These are phyloP conservation scores for Valencia hispanica DNA, from an alignment of 2,797 vertebrate genomes.

Conservation along the genomic window DNA sequence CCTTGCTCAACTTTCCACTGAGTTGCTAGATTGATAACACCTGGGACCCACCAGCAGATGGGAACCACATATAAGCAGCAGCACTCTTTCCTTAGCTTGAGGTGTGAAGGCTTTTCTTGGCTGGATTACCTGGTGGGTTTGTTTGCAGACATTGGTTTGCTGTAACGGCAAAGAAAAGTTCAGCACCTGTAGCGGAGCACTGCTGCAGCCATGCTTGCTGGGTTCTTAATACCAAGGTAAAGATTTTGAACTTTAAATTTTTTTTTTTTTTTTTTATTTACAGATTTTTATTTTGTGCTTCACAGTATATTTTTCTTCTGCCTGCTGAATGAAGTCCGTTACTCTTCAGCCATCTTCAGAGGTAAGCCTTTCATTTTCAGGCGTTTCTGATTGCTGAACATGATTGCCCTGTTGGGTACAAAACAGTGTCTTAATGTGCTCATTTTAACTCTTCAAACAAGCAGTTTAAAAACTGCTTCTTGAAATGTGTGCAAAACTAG, in stretches of 20 bases:
- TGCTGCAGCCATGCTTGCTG: conserved; percentile 7
- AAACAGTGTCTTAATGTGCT: too few species aligned
- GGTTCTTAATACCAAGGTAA: not conserved
- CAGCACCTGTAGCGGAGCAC: not conserved
- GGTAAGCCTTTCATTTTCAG: not conserved
- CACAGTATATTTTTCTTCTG: conserved; percentile 9
- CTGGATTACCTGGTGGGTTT: not conserved
- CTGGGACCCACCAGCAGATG: not conserved
- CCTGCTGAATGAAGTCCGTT: not conserved
- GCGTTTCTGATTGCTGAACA: not conserved
- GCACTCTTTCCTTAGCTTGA: not conserved
- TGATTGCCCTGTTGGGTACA: too few species aligned
- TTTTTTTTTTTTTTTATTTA: too few species aligned
- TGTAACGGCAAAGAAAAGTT: too few species aligned
- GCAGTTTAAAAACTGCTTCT: too few species aligned
- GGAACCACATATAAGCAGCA: conserved; percentile 9
- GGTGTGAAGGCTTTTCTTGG: not conserved
- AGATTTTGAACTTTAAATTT: not conserved
- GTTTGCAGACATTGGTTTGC: not conserved
- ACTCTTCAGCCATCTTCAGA: not conserved
- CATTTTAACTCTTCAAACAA: too few species aligned
- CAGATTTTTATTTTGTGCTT: not conserved
- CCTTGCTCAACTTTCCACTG: conserved; percentile 4
- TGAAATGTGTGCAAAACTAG: too few species aligned
- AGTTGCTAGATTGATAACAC: conserved; percentile 19